phyloP scores from a whole-genome alignment of 1,140 invertebrate genomes.

The Drosophila trapezifrons region DNA sequence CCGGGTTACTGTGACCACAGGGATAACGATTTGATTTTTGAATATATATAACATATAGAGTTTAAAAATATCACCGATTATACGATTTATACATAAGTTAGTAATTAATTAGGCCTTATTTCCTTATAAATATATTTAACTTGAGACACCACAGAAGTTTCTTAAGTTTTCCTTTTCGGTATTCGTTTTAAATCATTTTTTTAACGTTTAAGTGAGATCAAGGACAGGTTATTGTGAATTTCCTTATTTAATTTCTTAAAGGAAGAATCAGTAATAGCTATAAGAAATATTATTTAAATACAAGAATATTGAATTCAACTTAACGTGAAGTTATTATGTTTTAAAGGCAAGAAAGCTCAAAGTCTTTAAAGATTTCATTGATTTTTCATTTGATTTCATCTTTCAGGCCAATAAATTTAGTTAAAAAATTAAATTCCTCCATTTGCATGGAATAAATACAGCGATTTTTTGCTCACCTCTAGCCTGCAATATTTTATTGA shows the following conservation, averaged over 20 bases:
- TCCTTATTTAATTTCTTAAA: no score
- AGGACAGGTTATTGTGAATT: neutral
- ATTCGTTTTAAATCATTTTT: neutral
- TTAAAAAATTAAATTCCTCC: neutral
- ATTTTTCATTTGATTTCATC: neutral
- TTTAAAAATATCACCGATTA: neutral
- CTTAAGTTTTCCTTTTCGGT: no score
- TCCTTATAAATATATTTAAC: no score
- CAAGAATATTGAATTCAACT: no score
- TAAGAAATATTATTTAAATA: neutral
- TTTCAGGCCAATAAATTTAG: no score
- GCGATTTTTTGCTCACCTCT: slow-evolving; percentile 26
- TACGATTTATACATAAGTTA: no score
- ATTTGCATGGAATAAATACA: neutral
- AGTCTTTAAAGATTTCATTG: no score
- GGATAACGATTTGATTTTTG: neutral
- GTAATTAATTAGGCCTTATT: neutral
- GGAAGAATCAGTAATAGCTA: no score
- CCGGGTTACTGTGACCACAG: neutral
- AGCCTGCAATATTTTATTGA: slow-evolving; percentile 60
- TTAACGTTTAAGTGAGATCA: neutral
- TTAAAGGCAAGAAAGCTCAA: no score
- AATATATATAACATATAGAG: neutral
- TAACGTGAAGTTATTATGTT: no score
- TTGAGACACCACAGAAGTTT: no score